A percentile compares a stretch with the other conserved stretches of the same genome.
These are phyloP conservation scores for Caenorhabditis sp. DNA, from an alignment of 2,888 invertebrate species.

Conservation along the genomic window DNA sequence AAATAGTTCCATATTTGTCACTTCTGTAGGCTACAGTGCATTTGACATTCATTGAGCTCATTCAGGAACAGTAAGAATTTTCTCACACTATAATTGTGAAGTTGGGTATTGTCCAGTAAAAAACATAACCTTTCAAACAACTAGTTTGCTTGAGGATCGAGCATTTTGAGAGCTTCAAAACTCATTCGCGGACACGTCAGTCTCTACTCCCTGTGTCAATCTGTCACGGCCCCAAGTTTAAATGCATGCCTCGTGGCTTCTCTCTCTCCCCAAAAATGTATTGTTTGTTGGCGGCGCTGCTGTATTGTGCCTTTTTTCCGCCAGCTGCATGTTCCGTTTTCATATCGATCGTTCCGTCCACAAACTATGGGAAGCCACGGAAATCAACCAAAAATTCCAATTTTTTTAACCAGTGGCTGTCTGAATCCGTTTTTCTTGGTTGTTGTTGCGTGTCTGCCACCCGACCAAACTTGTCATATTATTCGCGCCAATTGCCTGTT, in stretches of 20 bases:
- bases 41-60: too few species aligned
- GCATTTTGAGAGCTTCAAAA: too few species aligned
- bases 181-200: too few species aligned
- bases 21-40: too few species aligned
- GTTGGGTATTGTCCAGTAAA: too few species aligned
- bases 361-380: constrained; percentile 10
- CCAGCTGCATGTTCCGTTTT: constrained; percentile 13
- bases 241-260: constrained; percentile 5
- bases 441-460: constrained; percentile 9
- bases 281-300: constrained; percentile 17
- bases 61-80: too few species aligned
- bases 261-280: too few species aligned
- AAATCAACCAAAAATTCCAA: neutral
- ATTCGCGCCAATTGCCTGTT: constrained; percentile 30
- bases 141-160: too few species aligned
- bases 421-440: neutral
- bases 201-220: too few species aligned
- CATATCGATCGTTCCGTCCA: constrained; percentile 10
- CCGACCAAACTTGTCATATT: constrained; percentile 43
- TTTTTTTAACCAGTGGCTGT: constrained; percentile 5
- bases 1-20: too few species aligned
- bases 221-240: neutral
- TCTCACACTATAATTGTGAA: too few species aligned
- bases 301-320: constrained; percentile 3
- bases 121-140: too few species aligned